phyloP scores from a whole-genome alignment of 2,113 vertebrate species.

The Gyps fulvus region DNA sequence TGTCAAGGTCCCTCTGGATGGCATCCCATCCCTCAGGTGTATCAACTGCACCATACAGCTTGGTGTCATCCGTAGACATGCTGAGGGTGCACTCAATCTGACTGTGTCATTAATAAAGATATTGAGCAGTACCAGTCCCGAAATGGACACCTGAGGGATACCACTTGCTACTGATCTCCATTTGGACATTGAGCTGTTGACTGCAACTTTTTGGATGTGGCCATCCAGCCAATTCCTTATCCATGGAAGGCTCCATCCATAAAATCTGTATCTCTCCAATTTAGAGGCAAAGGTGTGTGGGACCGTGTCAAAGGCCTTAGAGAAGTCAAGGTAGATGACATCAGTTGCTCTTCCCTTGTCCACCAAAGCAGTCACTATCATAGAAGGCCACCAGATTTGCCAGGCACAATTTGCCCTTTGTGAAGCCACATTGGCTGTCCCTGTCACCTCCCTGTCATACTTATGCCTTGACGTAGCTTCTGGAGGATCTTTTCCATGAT shows the following conservation, averaged over 20 bases:
- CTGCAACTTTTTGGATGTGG: background rate
- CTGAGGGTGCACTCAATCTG: background rate
- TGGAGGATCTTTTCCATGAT: background rate
- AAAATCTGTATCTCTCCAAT: background rate
- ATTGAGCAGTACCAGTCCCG: accelerated
- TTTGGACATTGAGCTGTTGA: background rate
- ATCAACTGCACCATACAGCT: background rate
- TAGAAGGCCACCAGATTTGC: background rate
- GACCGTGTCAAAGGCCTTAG: background rate
- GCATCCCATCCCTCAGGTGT: background rate
- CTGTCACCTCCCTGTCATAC: background rate
- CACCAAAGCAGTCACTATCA: background rate
- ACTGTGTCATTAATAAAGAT: background rate
- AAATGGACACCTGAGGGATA: background rate
- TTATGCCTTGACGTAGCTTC: background rate
- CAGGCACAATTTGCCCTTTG: background rate
- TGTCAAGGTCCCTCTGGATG: background rate
- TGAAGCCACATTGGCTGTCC: background rate
- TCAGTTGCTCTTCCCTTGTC: background rate
- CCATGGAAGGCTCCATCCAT: background rate
- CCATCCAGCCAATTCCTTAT: background rate
- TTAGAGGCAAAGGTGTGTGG: background rate
- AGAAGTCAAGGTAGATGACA: background rate
- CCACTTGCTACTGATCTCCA: background rate
- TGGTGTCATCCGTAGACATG: background rate